Evolutionary conservation across 1,140 invertebrate genomes (phyloP), one percentile per base, ranked within the genome.

Genomic region (Globodera rostochiensis): DNA sequence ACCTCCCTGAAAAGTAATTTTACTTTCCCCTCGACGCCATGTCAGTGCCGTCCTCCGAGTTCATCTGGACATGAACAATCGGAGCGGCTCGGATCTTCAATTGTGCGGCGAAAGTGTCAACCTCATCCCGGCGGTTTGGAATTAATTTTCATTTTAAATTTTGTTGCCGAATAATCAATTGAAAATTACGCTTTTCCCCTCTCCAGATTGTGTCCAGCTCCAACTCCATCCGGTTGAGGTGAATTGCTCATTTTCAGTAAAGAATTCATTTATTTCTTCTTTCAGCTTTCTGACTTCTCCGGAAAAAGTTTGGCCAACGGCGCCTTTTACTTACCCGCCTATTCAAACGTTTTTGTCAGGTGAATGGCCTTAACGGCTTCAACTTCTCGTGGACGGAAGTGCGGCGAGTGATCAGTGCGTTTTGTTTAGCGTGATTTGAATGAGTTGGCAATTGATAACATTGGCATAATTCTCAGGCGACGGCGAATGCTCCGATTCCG

Each of bases 301-400:
- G 9, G 81, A 82, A n/a, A 83, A 83, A 45, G 83, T 84, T 84
- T 8, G 57, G 57, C 57, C 57, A 64, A 4, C 19, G 13, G 36
- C 36, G 36, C 53, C 9, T 64, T 64, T 64, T 47, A 85, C 25
- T 25, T 25, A 25, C 25, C 66, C 64, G 85, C 82, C 36, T 71
- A 53, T 87, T 45, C 84, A 84, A 70, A 86, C 89, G 5, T 19
- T 19, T 64, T 64, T 0, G 11, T n/a, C 57, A 64, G 57, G 57
- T 64, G 11, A 89, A 90, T 80, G 88, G 88, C 4, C 80, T 89
- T 13, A 84, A 86, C 50, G 88, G 88, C 6, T 90, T 89, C 83
- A 90, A 89, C 74, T 85, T 90, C 67, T 84, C 89, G n/a, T 89
- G 88, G 88, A 89, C 89, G 9, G 88, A 89, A 82, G 86, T 90